These are phyloP conservation scores for Parelbella ahira DNA, from an alignment of 2,888 invertebrate genomes.

Conservation along the genomic window DNA sequence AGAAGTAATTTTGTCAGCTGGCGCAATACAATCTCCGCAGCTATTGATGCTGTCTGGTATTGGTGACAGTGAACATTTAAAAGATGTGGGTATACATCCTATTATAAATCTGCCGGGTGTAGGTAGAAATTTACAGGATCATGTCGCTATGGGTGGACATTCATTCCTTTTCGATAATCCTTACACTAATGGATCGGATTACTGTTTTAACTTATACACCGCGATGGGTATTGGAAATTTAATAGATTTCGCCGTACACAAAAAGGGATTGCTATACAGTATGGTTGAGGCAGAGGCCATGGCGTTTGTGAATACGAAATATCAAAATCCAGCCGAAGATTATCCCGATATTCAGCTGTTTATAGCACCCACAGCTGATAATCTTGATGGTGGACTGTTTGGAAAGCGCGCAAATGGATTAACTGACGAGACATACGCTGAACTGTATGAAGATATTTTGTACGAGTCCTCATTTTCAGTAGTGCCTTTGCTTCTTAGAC, in stretches of 20 bases:
- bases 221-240: conserved; percentile 82
- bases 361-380: conserved; percentile 87
- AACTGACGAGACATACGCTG: conserved; percentile 83
- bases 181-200: conserved; percentile 76
- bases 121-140: conserved; percentile 91
- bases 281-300: conserved; percentile 89
- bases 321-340: conserved; percentile 82
- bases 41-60: conserved; percentile 92
- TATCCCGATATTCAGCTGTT: conserved; percentile 91
- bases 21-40: conserved; percentile 91
- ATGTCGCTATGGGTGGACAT: conserved; percentile 89
- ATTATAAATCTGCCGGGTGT: conserved; percentile 85
- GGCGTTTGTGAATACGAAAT: conserved; percentile 88
- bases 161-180: conserved; percentile 85
- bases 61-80: conserved; percentile 83
- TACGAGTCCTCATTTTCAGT: conserved; percentile 85
- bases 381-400: conserved; percentile 88
- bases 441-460: conserved; percentile 85
- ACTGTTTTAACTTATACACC: conserved; percentile 85
- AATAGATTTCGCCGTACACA: conserved; percentile 81
- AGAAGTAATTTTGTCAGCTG: conserved; percentile 93
- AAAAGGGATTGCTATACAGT: conserved; percentile 85
- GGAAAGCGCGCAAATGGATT: conserved; percentile 85
- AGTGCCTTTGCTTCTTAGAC: conserved; percentile 85
- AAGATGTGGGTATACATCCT: conserved; percentile 81